These are phyloP conservation scores for Anseranas semipalmata DNA, from an alignment of 2,113 vertebrate genomes.

Conservation along the genomic window DNA sequence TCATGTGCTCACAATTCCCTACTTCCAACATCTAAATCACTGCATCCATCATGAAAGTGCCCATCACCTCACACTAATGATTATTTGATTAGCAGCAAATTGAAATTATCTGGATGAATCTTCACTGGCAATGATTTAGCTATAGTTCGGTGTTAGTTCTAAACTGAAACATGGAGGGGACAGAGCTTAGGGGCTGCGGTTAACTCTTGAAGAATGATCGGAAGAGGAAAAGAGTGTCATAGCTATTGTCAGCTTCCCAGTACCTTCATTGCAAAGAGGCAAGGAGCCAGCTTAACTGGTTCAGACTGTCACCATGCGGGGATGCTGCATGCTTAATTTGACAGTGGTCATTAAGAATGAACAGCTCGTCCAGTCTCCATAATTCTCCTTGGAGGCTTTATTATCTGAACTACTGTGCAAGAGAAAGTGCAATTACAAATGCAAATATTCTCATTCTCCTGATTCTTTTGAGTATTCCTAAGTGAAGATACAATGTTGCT, in stretches of 20 bases:
- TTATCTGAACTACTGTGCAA: background rate
- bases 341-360: constrained; percentile 27
- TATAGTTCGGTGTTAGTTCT: background rate
- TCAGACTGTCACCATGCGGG: background rate
- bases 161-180: background rate
- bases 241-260: background rate
- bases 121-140: background rate
- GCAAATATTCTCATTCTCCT: background rate
- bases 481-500: background rate
- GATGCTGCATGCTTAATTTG: background rate
- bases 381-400: background rate
- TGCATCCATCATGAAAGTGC: constrained; percentile 16
- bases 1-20: background rate
- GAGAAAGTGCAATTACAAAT: constrained; percentile 16
- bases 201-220: background rate
- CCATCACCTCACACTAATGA: background rate
- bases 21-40: background rate
- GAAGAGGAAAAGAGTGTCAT: background rate
- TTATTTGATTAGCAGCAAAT: constrained; percentile 52
- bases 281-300: background rate
- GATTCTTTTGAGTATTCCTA: background rate
- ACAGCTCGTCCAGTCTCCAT: background rate
- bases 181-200: background rate
- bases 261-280: background rate
- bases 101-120: constrained; percentile 48